phyloP scores from a whole-genome alignment of 2,113 vertebrate genomes.

The Pica pica region DNA sequence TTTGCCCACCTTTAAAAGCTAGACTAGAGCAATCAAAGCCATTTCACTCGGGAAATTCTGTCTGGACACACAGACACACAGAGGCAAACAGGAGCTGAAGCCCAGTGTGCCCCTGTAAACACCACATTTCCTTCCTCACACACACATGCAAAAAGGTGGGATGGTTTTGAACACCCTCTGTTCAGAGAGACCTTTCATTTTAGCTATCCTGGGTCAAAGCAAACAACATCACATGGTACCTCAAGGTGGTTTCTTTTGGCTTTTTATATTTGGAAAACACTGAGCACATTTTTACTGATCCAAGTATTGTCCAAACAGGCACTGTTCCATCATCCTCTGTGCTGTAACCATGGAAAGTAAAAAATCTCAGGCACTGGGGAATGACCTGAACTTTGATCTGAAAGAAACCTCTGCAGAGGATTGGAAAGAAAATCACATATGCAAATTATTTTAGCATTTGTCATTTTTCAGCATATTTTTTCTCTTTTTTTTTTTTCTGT shows the following conservation, averaged over 20 bases:
- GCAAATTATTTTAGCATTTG: conserved; percentile 3
- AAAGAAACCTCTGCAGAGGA: background rate
- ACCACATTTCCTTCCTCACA: conserved; percentile 36
- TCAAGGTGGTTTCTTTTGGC: conserved; percentile 30
- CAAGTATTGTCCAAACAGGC: conserved; percentile 4
- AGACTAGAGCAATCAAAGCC: background rate
- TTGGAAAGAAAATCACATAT: background rate
- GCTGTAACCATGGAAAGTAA: conserved; percentile 2
- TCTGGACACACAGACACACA: background rate
- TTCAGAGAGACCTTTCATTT: conserved; percentile 50
- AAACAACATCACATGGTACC: conserved; percentile 27
- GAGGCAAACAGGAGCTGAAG: background rate
- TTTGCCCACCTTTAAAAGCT: conserved; percentile 7
- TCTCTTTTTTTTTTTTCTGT: background rate
- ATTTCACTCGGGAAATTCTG: background rate
- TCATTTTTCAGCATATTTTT: background rate
- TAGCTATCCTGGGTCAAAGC: conserved; percentile 17
- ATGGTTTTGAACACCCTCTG: background rate
- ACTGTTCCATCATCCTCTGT: background rate
- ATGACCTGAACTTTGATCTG: conserved; percentile 2
- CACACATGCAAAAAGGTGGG: background rate
- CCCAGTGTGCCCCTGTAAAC: background rate
- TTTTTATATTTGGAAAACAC: conserved; percentile 32
- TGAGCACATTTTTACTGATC: background rate
- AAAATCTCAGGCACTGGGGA: background rate